Evolutionary conservation across 2,113 vertebrate genomes (phyloP), one percentile per base, ranked within the genome.

Genomic region (Equus przewalskii): DNA sequence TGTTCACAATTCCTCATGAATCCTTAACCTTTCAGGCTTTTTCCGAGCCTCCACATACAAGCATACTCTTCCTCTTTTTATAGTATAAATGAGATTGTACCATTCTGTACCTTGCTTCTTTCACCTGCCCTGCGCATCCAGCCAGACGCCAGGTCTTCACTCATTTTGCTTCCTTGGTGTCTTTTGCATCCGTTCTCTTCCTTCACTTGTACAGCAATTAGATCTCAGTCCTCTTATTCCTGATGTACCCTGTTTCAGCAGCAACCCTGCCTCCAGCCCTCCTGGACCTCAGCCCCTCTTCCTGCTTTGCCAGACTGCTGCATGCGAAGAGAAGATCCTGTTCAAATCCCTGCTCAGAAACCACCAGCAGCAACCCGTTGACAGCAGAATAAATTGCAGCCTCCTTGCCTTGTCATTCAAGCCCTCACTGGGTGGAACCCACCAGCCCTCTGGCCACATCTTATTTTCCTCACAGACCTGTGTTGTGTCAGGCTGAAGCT

Each of bases 1-100:
- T 95, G 94, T 80, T 95, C 87, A 62, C 41, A 44, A 44, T 94
- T 87, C 90, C 41, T 70, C 41, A 6, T 75, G 80, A 86, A 69
- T 70, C 64, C 83, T 92, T 65, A 69, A 70, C 69, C 87, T 92
- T 70, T 69, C 91, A 60, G 65, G 93, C 7, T 87, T 88, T 92
- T 65, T 62, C 58, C 44, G 72, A 88, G 64, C 84, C 91, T 85
- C 46, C 51, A 58, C 49, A 69, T 93, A 44, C 13, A 69, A 78
- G 85, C 33, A 6, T 1, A 36, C 51, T 33, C 67, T 89, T 83
- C 33, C 78, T 54, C n/a, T 81, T 96, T 56, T 76, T 75, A n/a
- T 70, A 85, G 73, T 28, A 67, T n/a, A 78, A 33, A 81, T 58
- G 86, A 92, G 94, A 81, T 73, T 69, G 12, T 33, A 12, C 64